A percentile compares a stretch with the other conserved stretches of the same genome.
phyloP scores from a whole-genome alignment of 2,888 invertebrate species.

The Gastracanthus pulcherrimus region DNA sequence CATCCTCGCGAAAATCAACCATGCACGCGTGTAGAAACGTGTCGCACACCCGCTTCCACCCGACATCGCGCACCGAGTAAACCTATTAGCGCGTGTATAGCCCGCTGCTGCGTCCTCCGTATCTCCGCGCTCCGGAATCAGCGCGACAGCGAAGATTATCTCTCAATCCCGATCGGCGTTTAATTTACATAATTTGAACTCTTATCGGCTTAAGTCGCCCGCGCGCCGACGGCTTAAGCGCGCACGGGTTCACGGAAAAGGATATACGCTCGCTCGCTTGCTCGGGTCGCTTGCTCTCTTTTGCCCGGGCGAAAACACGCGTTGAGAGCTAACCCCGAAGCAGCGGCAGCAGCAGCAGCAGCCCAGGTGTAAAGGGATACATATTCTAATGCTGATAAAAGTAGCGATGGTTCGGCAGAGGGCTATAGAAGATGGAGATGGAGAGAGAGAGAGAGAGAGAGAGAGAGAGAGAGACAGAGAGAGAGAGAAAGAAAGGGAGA shows the following conservation, averaged over 20 bases:
- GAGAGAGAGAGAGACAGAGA: too few relatives aligned
- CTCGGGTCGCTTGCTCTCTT: background rate
- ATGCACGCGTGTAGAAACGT: too few relatives aligned
- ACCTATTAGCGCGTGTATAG: constrained; percentile 41
- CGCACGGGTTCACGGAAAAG: constrained; percentile 34
- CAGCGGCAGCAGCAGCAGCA: too few relatives aligned
- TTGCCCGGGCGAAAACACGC: too few relatives aligned
- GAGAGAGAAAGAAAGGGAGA: too few relatives aligned
- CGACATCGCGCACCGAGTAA: constrained; percentile 19
- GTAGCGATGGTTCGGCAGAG: constrained; percentile 23
- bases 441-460: background rate
- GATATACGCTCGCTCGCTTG: background rate
- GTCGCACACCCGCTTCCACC: too few relatives aligned
- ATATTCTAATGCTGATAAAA: too few relatives aligned
- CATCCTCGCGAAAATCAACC: too few relatives aligned
- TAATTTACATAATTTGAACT: constrained; percentile 57
- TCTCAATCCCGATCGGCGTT: constrained; percentile 55
- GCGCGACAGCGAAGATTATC: constrained; percentile 51
- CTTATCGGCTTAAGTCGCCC: constrained; percentile 53
- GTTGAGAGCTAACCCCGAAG: too few relatives aligned
- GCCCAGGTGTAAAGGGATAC: too few relatives aligned
- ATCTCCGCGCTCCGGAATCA: constrained; percentile 10
- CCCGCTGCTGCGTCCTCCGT: constrained; percentile 5
- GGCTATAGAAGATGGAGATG: constrained; percentile 2
- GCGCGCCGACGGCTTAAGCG: constrained; percentile 29